Conservation (phyloP, 2,797 vertebrate species). For the Esox masquinongy region DNA sequence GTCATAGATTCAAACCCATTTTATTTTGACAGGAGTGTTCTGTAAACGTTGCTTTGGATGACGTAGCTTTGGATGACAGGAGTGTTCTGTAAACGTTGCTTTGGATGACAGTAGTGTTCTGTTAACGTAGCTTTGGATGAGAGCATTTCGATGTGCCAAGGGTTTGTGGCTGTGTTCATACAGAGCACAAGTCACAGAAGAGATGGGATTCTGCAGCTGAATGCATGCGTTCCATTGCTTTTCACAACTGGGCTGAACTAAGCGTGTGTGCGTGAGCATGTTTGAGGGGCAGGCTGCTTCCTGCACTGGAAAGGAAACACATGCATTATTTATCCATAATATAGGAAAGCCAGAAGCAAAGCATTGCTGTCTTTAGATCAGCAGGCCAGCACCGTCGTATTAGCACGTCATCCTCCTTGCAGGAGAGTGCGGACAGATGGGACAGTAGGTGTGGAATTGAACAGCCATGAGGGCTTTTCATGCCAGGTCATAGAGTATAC, state of each 20-base stretch:
- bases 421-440: not conserved
- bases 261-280: not conserved
- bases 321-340: slow-evolving; percentile 45
- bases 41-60: not conserved
- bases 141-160: not conserved
- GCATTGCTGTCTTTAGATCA: slow-evolving; percentile 12
- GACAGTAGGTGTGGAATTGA: not conserved
- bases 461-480: not conserved
- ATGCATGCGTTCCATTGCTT: not conserved
- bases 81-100: not conserved
- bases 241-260: not conserved
- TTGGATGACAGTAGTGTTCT: not conserved
- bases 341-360: slow-evolving; percentile 3
- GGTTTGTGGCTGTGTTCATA: not conserved
- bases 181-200: not conserved
- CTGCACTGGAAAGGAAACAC: slow-evolving; percentile 34
- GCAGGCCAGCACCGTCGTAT: not conserved
- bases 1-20: not conserved
- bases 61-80: not conserved
- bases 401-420: not conserved
- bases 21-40: not conserved
- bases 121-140: not conserved
- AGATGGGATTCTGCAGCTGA: not conserved
- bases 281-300: slow-evolving; percentile 12
- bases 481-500: not conserved